Evolutionary conservation across 1,140 invertebrate genomes (phyloP).

Genomic region (Phymorhynchus buccinoides): DNA sequence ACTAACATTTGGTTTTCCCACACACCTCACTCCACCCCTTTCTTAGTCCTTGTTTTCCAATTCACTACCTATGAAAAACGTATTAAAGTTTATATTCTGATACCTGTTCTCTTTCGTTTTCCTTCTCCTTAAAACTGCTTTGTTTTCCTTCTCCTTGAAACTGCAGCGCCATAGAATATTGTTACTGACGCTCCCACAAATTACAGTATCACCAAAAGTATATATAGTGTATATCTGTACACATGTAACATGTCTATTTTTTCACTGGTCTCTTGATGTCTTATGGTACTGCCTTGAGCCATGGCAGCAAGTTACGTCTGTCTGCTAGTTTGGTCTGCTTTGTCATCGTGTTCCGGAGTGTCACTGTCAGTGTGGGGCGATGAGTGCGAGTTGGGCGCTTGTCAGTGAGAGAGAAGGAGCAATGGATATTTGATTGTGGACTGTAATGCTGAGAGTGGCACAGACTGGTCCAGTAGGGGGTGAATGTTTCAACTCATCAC

Average conservation of each 20-base stretch:
- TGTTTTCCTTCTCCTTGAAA: neutral
- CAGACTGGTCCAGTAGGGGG: too few relatives aligned
- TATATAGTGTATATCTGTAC: conserved; percentile 31
- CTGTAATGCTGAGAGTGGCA: neutral
- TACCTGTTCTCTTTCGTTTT: too few relatives aligned
- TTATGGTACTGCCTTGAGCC: conserved; percentile 39
- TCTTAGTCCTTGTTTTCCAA: too few relatives aligned
- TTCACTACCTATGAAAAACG: too few relatives aligned
- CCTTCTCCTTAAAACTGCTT: neutral
- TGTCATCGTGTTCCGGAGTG: neutral
- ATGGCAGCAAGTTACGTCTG: conserved; percentile 35
- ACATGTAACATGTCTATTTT: conserved; percentile 34
- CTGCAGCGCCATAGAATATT: neutral
- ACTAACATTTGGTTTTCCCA: too few relatives aligned
- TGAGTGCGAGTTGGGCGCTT: neutral
- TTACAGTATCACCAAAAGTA: conserved; percentile 30
- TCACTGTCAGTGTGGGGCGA: neutral
- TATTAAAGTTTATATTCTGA: too few relatives aligned
- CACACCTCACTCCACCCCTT: too few relatives aligned
- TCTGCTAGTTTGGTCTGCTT: conserved; percentile 36
- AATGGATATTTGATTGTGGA: neutral
- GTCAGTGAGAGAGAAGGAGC: too few relatives aligned
- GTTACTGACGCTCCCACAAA: conserved; percentile 27
- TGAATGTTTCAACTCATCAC: too few relatives aligned
- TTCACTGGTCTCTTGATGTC: conserved; percentile 25